Evolutionary conservation across 2,797 vertebrate genomes (phyloP).

Genomic region (Melanotaenia boesemani): DNA sequence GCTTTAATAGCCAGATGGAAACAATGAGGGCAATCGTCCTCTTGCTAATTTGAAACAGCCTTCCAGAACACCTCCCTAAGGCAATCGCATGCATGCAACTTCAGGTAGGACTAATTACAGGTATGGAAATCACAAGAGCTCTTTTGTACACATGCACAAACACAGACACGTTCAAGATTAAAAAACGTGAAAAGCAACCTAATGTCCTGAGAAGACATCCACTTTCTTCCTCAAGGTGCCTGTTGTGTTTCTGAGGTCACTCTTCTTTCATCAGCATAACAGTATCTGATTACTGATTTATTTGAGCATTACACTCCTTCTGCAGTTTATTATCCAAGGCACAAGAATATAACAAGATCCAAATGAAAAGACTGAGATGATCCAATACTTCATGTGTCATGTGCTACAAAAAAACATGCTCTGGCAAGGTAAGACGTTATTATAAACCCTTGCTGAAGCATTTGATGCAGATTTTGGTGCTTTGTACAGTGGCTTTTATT

Average conservation of each 20-base stretch:
- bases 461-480: conserved; percentile 38
- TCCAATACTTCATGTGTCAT: conserved; percentile 10
- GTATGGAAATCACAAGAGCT: conserved; percentile 71
- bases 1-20: conserved; percentile 83
- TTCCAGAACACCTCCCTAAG: conserved; percentile 79
- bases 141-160: conserved; percentile 50
- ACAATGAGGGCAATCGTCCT: conserved; percentile 82
- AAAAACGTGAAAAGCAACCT: conserved; percentile 48
- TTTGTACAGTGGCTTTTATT: conserved; percentile 51
- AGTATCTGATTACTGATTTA: conserved; percentile 42
- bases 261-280: conserved; percentile 50
- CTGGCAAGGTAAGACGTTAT: conserved; percentile 28
- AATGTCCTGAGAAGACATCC: conserved; percentile 45
- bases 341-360: conserved; percentile 7
- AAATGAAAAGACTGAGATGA: conserved; percentile 17
- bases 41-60: conserved; percentile 80
- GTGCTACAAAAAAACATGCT: conserved; percentile 5
- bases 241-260: conserved; percentile 53
- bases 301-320: conserved; percentile 22
- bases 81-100: conserved; percentile 76
- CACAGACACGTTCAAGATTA: conserved; percentile 48
- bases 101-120: conserved; percentile 83
- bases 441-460: conserved; percentile 22
- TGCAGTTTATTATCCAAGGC: conserved; percentile 49
- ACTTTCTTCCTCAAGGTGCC: conserved; percentile 30